A percentile compares a stretch with the other conserved stretches of the same genome.
phyloP scores from a whole-genome alignment of 2,888 invertebrate species.

The Aphidius colemani region DNA sequence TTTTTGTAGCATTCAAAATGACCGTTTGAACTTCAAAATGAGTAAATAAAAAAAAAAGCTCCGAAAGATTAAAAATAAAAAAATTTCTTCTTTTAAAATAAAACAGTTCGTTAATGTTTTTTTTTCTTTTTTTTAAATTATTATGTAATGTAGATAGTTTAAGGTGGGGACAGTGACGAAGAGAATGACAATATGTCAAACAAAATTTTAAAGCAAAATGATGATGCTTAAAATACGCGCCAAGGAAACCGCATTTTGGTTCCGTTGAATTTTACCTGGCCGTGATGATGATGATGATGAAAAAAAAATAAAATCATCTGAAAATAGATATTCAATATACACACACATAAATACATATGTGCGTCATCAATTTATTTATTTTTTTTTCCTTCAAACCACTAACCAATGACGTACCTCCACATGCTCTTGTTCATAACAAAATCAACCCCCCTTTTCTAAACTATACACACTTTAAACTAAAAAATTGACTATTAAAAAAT shows the following conservation, averaged over 20 bases:
- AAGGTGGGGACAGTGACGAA: too few species aligned
- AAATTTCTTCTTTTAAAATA: neutral
- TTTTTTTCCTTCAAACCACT: conserved; percentile 35
- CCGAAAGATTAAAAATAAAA: neutral
- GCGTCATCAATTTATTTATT: conserved; percentile 41
- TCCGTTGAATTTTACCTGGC: neutral
- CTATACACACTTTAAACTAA: neutral
- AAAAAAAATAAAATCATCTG: conserved; percentile 36
- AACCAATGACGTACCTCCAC: conserved; percentile 63
- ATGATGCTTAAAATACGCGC: conserved; percentile 59
- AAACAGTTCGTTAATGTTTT: neutral
- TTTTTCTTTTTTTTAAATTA: neutral
- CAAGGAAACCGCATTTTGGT: conserved; percentile 56
- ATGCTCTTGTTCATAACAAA: conserved; percentile 52
- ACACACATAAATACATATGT: conserved; percentile 32
- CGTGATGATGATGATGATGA: neutral
- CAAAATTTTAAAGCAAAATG: conserved; percentile 48
- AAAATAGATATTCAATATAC: conserved; percentile 48
- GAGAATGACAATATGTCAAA: conserved; percentile 38
- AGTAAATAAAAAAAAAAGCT: neutral
- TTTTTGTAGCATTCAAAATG: conserved; percentile 5
- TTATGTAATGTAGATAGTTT: too few species aligned
- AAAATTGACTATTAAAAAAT: neutral
- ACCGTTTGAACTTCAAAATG: conserved; percentile 2
- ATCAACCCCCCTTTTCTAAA: conserved; percentile 1